Evolutionary conservation across 2,888 invertebrate genomes (phyloP).

Genomic region (Biston stratarius): DNA sequence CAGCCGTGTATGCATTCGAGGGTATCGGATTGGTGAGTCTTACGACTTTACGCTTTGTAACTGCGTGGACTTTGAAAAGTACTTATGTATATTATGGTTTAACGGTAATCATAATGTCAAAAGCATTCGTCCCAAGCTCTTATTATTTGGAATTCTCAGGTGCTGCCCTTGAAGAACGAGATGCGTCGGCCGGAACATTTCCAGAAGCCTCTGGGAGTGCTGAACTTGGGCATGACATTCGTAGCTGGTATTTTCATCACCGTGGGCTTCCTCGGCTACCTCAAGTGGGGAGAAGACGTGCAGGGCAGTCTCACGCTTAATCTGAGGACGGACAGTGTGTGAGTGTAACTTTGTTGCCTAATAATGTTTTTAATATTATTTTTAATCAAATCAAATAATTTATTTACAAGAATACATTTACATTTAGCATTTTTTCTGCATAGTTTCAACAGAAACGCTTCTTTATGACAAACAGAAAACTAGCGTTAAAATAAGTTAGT

Average conservation of each 20-base stretch:
- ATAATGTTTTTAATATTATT: neutral
- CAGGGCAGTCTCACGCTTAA: constrained; percentile 96
- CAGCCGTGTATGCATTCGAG: constrained; percentile 98
- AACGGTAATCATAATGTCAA: no score
- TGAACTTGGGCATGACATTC: constrained; percentile 95
- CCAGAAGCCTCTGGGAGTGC: constrained; percentile 92
- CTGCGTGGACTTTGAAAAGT: no score
- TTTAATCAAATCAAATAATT: no score
- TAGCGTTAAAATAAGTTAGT: no score
- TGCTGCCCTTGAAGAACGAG: constrained; percentile 97
- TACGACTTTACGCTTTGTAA: neutral
- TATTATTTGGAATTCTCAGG: constrained; percentile 83
- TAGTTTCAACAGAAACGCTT: no score
- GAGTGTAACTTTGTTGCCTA: constrained; percentile 57
- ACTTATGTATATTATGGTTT: no score
- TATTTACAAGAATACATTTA: no score
- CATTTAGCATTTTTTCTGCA: no score
- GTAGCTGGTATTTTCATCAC: constrained; percentile 92
- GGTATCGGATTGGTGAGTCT: constrained; percentile 94
- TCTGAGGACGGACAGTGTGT: constrained; percentile 88
- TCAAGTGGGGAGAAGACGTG: constrained; percentile 94
- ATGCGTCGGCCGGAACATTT: constrained; percentile 94
- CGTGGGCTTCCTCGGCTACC: constrained; percentile 95
- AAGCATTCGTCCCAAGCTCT: no score
- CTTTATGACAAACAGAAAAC: no score